Conservation (phyloP, 2,797 vertebrate species). For the Sebastes elongatus region DNA sequence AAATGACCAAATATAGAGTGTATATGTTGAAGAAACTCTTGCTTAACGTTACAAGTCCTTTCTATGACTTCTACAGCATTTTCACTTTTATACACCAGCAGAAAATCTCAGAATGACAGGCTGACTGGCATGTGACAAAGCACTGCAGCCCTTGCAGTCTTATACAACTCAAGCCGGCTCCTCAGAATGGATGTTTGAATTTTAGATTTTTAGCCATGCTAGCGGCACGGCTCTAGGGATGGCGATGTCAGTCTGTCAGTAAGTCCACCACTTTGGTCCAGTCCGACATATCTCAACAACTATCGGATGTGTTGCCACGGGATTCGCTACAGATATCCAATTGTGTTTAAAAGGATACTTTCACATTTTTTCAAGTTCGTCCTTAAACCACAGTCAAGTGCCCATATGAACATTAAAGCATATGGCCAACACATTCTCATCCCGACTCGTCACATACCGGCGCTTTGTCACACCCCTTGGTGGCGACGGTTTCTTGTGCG, state of each 20-base stretch:
- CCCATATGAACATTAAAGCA: neutral
- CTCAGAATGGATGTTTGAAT: neutral
- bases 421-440: too few species aligned
- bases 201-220: neutral
- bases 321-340: neutral
- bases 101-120: constrained; percentile 1
- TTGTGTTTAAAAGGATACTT: neutral
- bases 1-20: constrained; percentile 17
- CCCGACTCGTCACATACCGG: too few species aligned
- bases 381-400: neutral
- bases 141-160: neutral
- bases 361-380: neutral
- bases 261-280: neutral
- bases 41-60: neutral
- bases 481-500: too few species aligned
- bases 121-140: constrained; percentile 10
- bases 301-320: neutral
- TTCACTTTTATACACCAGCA: neutral
- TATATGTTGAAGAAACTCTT: constrained; percentile 8
- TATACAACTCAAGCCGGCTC: neutral
- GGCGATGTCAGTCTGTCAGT: neutral
- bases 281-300: neutral
- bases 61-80: neutral
- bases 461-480: too few species aligned
- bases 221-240: neutral